A percentile compares a stretch with the other conserved stretches of the same genome.
These are phyloP conservation scores for Drosophila bocqueti DNA, from an alignment of 1,140 invertebrate genomes.

Conservation along the genomic window DNA sequence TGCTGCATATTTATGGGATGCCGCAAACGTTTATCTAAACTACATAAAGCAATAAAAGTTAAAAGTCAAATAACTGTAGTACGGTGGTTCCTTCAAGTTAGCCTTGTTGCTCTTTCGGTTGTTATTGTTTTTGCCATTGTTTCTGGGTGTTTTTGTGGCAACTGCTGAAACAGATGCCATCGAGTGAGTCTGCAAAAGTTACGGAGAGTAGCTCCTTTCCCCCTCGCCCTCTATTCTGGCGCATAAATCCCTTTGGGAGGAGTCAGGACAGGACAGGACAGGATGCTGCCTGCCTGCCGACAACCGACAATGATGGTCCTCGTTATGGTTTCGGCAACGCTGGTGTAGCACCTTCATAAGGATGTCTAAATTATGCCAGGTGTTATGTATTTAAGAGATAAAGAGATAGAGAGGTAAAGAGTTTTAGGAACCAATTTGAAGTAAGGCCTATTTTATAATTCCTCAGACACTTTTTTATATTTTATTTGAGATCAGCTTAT, in stretches of 20 bases:
- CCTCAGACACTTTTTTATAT: neutral
- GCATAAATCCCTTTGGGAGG: constrained; percentile 46
- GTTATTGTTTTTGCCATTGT: constrained; percentile 49
- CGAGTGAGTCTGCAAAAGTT: constrained; percentile 17
- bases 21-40: constrained; percentile 83
- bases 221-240: neutral
- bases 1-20: constrained; percentile 80
- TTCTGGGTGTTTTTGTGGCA: constrained; percentile 44
- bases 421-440: neutral
- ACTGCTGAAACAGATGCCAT: constrained; percentile 45
- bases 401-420: neutral
- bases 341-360: constrained; percentile 11
- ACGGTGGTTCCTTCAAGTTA: constrained; percentile 54
- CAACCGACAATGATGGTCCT: constrained; percentile 53
- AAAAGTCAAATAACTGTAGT: constrained; percentile 80
- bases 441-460: too few species aligned
- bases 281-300: constrained; percentile 16
- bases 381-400: neutral
- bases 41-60: constrained; percentile 83
- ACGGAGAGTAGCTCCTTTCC: neutral
- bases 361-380: constrained; percentile 25
- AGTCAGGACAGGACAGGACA: constrained; percentile 14
- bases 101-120: constrained; percentile 41
- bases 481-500: neutral
- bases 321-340: constrained; percentile 31